A percentile compares a stretch with the other conserved stretches of the same genome.
Conservation (phyloP, 2,113 vertebrate species). For the Acinonyx jubatus region DNA sequence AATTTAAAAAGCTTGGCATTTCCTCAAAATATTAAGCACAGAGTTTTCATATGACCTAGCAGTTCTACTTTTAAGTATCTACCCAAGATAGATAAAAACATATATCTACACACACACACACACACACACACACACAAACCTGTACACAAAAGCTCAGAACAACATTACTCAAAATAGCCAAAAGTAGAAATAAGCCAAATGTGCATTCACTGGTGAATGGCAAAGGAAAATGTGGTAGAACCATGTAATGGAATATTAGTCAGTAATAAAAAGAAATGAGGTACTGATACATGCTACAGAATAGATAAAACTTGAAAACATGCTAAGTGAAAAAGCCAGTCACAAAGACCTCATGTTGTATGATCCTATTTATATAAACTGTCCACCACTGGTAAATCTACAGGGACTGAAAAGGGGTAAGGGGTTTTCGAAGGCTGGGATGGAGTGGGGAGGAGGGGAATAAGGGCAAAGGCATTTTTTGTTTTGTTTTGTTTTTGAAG, state of each 20-base stretch:
- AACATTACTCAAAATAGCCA: background rate
- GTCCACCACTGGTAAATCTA: background rate
- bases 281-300: background rate
- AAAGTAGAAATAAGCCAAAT: background rate
- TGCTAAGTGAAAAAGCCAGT: background rate
- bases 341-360: background rate
- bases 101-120: background rate
- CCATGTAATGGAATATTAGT: background rate
- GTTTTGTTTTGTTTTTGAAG: background rate
- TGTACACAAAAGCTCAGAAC: background rate
- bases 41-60: background rate
- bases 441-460: background rate
- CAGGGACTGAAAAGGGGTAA: background rate
- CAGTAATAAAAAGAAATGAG: background rate
- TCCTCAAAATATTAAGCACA: background rate
- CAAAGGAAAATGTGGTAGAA: background rate
- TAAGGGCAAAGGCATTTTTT: background rate
- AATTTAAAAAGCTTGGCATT: background rate
- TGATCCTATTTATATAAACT: background rate
- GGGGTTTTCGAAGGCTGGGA: background rate
- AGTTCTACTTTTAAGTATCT: background rate
- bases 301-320: background rate
- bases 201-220: background rate
- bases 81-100: background rate
- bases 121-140: background rate